Conservation (phyloP, 2,797 vertebrate species). For the Chloroceryle inda region DNA sequence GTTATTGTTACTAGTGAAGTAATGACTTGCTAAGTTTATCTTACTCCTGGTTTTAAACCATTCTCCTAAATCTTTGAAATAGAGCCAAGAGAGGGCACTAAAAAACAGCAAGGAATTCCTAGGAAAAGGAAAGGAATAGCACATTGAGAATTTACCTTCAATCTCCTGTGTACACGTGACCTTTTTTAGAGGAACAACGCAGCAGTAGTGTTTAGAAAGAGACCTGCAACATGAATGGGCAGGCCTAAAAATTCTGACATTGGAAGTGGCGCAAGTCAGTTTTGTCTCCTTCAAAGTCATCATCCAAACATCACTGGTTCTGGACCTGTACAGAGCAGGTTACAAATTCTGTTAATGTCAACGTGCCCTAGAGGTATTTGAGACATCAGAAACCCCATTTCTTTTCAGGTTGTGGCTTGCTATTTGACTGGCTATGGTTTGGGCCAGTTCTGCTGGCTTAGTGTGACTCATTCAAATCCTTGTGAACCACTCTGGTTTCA, state of each 20-base stretch:
- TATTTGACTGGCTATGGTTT: background rate
- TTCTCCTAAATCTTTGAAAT: background rate
- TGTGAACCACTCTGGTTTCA: background rate
- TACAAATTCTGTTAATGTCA: background rate
- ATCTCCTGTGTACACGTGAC: background rate
- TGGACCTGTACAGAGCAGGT: background rate
- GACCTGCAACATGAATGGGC: background rate
- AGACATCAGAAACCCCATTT: background rate
- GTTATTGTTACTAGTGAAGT: background rate
- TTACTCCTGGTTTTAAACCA: background rate
- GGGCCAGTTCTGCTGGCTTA: background rate
- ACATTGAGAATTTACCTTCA: background rate
- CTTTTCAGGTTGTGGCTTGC: background rate
- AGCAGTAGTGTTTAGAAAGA: background rate
- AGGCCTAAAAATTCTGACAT: background rate
- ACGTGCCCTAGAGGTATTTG: background rate
- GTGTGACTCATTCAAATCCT: background rate
- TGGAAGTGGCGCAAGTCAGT: background rate
- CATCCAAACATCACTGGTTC: background rate
- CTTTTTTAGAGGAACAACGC: background rate
- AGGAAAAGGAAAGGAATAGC: background rate
- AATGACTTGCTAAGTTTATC: background rate
- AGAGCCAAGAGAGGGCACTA: background rate
- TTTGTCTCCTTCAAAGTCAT: background rate
- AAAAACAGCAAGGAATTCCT: background rate